Conservation (phyloP, 2,888 invertebrate genomes). For the Smittia sp. region DNA sequence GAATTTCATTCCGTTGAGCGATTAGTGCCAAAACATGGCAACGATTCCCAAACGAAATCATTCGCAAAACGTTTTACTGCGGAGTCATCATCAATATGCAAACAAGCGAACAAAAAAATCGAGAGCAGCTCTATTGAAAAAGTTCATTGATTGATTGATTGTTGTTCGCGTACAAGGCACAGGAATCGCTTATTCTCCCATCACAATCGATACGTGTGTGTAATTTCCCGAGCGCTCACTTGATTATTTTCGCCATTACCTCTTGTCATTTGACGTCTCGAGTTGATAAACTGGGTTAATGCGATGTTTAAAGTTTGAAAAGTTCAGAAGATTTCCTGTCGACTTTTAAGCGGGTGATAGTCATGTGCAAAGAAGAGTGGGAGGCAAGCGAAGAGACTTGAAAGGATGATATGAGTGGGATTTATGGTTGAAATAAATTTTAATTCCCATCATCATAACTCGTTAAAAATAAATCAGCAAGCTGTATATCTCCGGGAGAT, state of each 20-base stretch:
- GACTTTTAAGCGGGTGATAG: too few species aligned
- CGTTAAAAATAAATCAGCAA: constrained; percentile 25
- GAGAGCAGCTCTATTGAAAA: constrained; percentile 5
- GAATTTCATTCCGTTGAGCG: background rate
- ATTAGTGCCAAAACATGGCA: background rate
- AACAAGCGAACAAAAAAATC: background rate
- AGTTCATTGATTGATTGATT: constrained; percentile 35
- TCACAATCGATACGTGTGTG: too few species aligned
- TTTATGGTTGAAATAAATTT: constrained; percentile 19
- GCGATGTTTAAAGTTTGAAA: too few species aligned
- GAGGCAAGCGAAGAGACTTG: too few species aligned
- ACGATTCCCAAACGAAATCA: background rate
- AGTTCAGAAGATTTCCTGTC: too few species aligned
- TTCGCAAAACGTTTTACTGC: background rate
- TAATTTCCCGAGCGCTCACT: too few species aligned
- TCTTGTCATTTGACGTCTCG: too few species aligned
- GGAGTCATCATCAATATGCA: constrained; percentile 1
- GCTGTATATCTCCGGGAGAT: background rate
- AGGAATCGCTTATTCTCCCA: constrained; percentile 4
- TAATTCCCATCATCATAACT: constrained; percentile 20
- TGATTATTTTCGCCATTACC: too few species aligned
- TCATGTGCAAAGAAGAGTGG: too few species aligned
- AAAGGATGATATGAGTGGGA: background rate
- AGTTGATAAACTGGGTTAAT: too few species aligned
- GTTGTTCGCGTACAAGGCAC: constrained; percentile 28